Conservation (phyloP, 2,113 vertebrate species). For the Natator depressus region DNA sequence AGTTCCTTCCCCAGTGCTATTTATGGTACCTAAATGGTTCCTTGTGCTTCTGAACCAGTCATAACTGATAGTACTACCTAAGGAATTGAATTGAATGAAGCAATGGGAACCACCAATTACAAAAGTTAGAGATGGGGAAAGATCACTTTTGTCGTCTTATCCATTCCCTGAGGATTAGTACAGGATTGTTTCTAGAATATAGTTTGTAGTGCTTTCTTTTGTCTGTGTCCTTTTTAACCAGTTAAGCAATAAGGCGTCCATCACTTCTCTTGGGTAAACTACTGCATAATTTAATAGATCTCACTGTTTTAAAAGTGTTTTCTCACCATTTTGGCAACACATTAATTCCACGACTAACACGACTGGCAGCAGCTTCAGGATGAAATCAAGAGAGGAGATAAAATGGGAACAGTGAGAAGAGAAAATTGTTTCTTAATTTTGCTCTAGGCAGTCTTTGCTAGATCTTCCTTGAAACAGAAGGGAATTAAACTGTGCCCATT, state of each 20-base stretch:
- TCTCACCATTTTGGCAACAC: conserved; percentile 44
- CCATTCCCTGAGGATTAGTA: not conserved
- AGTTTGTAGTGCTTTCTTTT: not conserved
- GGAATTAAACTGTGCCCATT: conserved; percentile 25
- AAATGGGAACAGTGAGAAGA: conserved; percentile 39
- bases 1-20: not conserved
- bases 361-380: conserved; percentile 42
- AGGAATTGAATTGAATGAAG: not conserved
- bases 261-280: conserved; percentile 18
- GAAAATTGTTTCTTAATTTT: conserved; percentile 54
- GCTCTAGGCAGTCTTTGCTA: conserved; percentile 16
- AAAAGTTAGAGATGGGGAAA: not conserved
- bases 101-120: not conserved
- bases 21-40: not conserved
- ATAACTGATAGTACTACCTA: not conserved
- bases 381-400: conserved; percentile 47
- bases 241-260: not conserved
- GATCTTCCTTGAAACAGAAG: not conserved
- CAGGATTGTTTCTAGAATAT: not conserved
- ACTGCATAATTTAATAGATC: conserved; percentile 57
- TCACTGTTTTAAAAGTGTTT: conserved; percentile 41
- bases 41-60: not conserved
- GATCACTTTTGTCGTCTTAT: not conserved
- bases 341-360: conserved; percentile 42
- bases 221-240: not conserved